These are phyloP conservation scores for Platalea minor DNA, from an alignment of 2,797 vertebrate species.

Conservation along the genomic window DNA sequence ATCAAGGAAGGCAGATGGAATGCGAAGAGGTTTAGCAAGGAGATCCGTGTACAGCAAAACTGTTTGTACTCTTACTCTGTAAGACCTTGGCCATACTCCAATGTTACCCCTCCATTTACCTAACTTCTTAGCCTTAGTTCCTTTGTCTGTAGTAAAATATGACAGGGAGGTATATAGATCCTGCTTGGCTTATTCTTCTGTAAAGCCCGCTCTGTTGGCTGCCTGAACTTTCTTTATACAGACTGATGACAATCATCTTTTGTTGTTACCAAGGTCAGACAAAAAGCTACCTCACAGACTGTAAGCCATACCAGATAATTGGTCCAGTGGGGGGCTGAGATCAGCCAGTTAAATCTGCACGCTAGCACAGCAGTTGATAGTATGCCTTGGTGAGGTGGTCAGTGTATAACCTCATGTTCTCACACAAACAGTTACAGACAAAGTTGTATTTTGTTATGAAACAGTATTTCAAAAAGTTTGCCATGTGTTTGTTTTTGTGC, in stretches of 20 bases:
- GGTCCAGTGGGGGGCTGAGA: neutral
- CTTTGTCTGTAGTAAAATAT: neutral
- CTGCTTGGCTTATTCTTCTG: no score
- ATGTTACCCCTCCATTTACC: neutral
- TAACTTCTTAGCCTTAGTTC: neutral
- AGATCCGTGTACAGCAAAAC: neutral
- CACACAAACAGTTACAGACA: neutral
- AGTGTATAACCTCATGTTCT: rapidly evolving
- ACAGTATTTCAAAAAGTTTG: neutral
- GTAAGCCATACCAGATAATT: neutral
- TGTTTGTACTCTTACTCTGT: neutral
- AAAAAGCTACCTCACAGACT: neutral
- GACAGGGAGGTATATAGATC: neutral
- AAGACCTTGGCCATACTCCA: neutral
- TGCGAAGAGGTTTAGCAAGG: neutral
- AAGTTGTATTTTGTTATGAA: neutral
- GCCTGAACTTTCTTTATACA: neutral
- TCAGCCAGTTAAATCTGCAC: no score
- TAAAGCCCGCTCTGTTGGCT: neutral
- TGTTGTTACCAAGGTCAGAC: neutral
- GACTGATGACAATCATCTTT: neutral
- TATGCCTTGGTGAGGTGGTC: neutral
- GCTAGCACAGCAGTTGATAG: neutral
- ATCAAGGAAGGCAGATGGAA: neutral
- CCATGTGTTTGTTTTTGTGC: neutral